Evolutionary conservation across 2,113 vertebrate species (phyloP).

Genomic region (cat (Felis catus)): DNA sequence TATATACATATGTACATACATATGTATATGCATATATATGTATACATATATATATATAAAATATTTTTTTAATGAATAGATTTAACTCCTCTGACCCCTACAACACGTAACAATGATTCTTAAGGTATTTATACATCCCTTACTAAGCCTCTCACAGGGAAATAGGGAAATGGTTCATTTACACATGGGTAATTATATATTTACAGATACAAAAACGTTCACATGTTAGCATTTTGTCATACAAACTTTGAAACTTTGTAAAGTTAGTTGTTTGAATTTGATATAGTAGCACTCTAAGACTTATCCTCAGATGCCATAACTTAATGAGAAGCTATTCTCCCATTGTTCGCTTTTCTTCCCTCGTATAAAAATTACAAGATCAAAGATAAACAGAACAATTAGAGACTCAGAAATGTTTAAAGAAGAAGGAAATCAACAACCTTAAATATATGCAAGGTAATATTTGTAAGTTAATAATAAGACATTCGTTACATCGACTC

Average conservation of each 20-base stretch:
- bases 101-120: not conserved
- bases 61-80: not conserved
- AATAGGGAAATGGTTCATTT: not conserved
- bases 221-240: not conserved
- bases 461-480: conserved; percentile 16
- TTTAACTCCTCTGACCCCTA: not conserved
- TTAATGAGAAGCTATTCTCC: not conserved
- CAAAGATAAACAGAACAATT: conserved; percentile 7
- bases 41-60: not conserved
- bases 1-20: no score
- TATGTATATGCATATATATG: no score
- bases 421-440: not conserved
- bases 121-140: not conserved
- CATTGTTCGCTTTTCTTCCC: not conserved
- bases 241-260: not conserved
- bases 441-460: not conserved
- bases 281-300: not conserved
- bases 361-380: not conserved
- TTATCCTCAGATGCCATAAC: not conserved
- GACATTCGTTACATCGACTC: not conserved
- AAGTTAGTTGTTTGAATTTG: not conserved
- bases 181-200: not conserved
- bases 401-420: not conserved
- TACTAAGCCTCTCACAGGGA: not conserved
- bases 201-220: not conserved